Percentiles rank a stretch among this genome's conserved stretches.
phyloP scores from a whole-genome alignment of 2,113 vertebrate species.

The Phoxinus phoxinus region DNA sequence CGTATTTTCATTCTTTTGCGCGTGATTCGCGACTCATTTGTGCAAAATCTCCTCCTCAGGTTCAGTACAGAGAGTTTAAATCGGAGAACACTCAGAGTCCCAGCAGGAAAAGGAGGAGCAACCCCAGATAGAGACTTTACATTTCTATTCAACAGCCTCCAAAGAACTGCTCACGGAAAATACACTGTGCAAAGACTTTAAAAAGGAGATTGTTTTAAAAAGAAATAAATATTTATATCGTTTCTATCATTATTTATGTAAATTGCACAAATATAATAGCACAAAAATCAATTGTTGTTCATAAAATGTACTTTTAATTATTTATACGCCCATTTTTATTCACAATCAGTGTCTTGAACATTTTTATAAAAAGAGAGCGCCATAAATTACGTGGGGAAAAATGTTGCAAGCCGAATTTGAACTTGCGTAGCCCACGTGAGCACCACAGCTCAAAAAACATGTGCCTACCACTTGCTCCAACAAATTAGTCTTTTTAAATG shows the following conservation, averaged over 20 bases:
- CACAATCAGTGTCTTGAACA: background rate
- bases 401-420: background rate
- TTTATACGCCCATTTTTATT: background rate
- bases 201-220: conserved; percentile 24
- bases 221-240: background rate
- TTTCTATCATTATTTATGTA: conserved; percentile 9
- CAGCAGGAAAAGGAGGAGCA: conserved; percentile 84
- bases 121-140: conserved; percentile 62
- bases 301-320: conserved; percentile 21
- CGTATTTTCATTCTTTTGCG: conserved; percentile 44
- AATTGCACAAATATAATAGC: conserved; percentile 22
- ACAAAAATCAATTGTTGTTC: background rate
- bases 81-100: conserved; percentile 85
- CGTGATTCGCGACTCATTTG: conserved; percentile 64
- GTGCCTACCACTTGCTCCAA: conserved; percentile 8
- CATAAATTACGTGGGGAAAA: background rate
- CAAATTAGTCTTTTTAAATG: background rate
- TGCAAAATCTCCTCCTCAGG: conserved; percentile 76
- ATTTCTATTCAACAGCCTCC: background rate
- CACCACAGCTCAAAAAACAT: background rate
- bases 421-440: background rate
- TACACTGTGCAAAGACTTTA: conserved; percentile 16
- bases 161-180: background rate
- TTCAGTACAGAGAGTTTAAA: conserved; percentile 91
- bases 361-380: background rate